A percentile compares a stretch with the other conserved stretches of the same genome.
phyloP scores from a whole-genome alignment of 64 coral and sea anemone genomes.

The Orbicella faveolata region DNA sequence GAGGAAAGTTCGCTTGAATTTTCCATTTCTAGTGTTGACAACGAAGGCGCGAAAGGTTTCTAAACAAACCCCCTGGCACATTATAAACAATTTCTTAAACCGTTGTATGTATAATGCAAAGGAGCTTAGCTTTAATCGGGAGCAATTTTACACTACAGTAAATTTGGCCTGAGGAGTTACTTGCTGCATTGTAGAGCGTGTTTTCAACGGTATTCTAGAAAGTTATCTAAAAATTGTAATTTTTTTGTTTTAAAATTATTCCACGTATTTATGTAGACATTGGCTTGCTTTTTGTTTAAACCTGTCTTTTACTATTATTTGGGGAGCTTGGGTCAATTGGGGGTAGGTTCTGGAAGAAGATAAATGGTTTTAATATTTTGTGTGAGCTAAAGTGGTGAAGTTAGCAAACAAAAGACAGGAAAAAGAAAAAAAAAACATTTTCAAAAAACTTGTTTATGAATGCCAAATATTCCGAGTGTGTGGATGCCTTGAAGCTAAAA shows the following conservation, averaged over 20 bases:
- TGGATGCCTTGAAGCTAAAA: no score
- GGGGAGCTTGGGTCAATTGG: no score
- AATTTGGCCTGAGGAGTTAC: not conserved
- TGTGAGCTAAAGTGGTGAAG: no score
- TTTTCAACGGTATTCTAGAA: not conserved
- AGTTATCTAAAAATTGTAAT: not conserved
- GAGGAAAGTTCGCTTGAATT: no score
- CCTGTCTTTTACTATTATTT: no score
- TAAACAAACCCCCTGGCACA: not conserved
- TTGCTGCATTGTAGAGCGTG: not conserved
- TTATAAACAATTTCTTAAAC: not conserved
- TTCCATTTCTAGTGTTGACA: not conserved
- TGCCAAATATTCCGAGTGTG: no score
- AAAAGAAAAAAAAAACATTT: no score
- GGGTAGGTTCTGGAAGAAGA: no score
- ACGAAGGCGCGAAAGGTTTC: not conserved
- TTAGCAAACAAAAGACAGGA: no score
- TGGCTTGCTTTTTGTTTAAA: not conserved
- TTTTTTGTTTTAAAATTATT: not conserved
- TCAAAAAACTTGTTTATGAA: no score
- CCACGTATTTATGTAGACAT: slow-evolving; percentile 1
- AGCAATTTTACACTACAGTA: not conserved
- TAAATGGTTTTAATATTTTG: no score
- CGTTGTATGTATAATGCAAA: not conserved
- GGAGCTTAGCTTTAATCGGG: not conserved